Evolutionary conservation across 2,797 vertebrate species (phyloP), one percentile per base, ranked within the genome.

Genomic region (Neosilurus hyrtlii): DNA sequence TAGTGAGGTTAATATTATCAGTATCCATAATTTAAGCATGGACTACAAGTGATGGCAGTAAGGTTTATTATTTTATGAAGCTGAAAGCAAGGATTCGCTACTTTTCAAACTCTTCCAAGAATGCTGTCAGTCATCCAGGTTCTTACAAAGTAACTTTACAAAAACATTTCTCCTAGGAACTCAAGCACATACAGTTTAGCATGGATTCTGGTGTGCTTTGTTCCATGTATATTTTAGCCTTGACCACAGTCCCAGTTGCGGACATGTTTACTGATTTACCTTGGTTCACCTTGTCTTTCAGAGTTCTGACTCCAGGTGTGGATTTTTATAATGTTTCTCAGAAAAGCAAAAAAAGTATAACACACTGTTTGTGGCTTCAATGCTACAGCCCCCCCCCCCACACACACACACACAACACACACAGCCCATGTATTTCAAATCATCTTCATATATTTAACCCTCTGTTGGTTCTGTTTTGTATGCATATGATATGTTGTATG

Each of bases 221-320:
- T 56, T 54, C 26, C 51, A 14, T 79, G 61, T 52, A 65, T 79
- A 54, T 54, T 35, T 14, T 79, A 35, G 43, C 49, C 62, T 30
- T 79, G 62, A 79, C 43, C 61, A 4, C 15, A 79, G 24, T 35
- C 49, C 62, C 49, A 67, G 43, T 66, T 30, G 62, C 18, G 9
- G 63, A 79, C 62, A 54, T 35, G 77, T 18, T 66, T 79, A 67
- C 66, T 6, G 49, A 66, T 79, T 56, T 63, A 30, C 10, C 61
- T 54, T 52, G n/a, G 43, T 26, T 79, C 76, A 79, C 61, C n/a
- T 65, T 51, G 15, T 61, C 35, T 62, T 35, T 20, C 24, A 43
- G 15, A 26, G 16, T 54, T 79, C 14, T 30, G 62, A 79, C 62
- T 79, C 77, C 77, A 79, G 77, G 62, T 79, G 77, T 52, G 24